Conservation (phyloP, 2,888 invertebrate genomes). For the Pollenia amentaria region DNA sequence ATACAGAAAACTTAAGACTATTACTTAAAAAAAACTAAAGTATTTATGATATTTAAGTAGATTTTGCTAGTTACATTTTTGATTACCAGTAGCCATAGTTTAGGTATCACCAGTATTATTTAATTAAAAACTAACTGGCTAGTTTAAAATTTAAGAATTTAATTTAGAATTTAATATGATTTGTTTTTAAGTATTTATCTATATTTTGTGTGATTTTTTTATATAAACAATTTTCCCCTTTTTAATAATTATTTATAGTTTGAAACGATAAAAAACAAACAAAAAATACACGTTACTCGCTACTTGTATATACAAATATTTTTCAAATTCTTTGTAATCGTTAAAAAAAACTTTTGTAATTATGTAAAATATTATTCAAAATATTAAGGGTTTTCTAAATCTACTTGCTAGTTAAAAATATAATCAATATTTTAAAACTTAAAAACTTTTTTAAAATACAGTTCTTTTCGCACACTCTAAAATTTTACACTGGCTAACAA, state of each 20-base stretch:
- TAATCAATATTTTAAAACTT: constrained; percentile 39
- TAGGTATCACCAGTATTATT: constrained; percentile 50
- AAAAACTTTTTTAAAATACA: constrained; percentile 10
- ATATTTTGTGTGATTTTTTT: constrained; percentile 27
- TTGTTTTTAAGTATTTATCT: constrained; percentile 34
- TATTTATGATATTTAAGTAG: constrained; percentile 50
- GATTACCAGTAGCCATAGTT: constrained; percentile 63
- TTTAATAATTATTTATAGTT: constrained; percentile 25
- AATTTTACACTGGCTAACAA: constrained; percentile 19
- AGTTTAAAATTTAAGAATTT: constrained; percentile 46
- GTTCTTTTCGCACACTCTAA: constrained; percentile 16
- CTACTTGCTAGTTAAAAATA: constrained; percentile 40
- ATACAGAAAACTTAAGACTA: too few species aligned
- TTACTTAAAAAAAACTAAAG: neutral
- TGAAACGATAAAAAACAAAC: constrained; percentile 4
- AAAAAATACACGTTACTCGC: constrained; percentile 43
- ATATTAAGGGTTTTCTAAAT: neutral
- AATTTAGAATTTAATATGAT: constrained; percentile 20
- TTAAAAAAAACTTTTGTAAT: constrained; percentile 1
- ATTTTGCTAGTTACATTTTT: constrained; percentile 61
- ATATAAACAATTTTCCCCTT: constrained; percentile 26
- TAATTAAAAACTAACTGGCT: constrained; percentile 57
- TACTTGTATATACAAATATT: constrained; percentile 33
- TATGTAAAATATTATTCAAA: constrained; percentile 12
- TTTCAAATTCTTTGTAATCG: neutral